Conservation (phyloP, 2,888 invertebrate species). For the Coenonympha glycerion region DNA sequence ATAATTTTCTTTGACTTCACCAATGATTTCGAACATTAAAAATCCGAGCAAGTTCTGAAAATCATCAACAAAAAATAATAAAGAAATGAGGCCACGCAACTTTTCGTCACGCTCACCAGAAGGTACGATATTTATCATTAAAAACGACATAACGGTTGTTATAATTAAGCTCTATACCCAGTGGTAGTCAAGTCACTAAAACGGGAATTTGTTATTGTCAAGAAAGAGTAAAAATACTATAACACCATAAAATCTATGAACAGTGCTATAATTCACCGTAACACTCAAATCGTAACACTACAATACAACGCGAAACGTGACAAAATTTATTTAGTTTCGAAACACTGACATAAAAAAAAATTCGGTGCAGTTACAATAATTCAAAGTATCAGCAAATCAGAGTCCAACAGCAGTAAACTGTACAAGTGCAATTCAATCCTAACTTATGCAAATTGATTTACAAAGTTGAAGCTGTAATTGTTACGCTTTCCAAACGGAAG, state of each 20-base stretch:
- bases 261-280: too few relatives aligned
- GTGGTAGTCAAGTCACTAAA: conserved; percentile 4
- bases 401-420: too few relatives aligned
- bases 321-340: too few relatives aligned
- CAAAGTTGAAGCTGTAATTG: conserved; percentile 19
- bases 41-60: too few relatives aligned
- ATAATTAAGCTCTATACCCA: conserved; percentile 9
- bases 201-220: neutral
- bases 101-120: neutral
- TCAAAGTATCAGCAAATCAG: neutral
- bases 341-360: neutral
- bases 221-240: too few relatives aligned
- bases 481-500: conserved; percentile 35
- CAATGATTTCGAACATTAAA: neutral
- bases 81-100: neutral
- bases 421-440: too few relatives aligned
- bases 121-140: neutral
- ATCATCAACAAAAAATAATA: neutral
- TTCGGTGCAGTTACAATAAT: neutral
- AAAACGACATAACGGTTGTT: conserved; percentile 6
- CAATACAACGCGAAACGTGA: too few relatives aligned
- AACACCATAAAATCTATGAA: too few relatives aligned
- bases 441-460: conserved; percentile 12
- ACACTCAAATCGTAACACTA: too few relatives aligned
- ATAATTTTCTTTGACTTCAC: neutral